Evolutionary conservation across 2,797 vertebrate genomes (phyloP), one percentile per base, ranked within the genome.

Genomic region (Parotocinclus haroldoi): DNA sequence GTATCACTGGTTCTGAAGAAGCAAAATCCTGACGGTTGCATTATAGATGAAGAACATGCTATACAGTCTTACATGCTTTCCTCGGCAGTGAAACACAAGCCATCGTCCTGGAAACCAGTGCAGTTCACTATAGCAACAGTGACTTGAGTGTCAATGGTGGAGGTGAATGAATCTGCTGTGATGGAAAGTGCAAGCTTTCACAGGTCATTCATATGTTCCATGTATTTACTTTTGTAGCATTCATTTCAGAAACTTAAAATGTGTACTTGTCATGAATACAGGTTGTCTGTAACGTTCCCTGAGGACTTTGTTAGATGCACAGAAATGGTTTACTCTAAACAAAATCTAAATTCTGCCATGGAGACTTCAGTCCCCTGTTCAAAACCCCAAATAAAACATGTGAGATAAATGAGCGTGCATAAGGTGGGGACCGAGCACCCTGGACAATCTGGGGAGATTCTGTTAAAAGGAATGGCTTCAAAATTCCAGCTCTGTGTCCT

Each of bases 101-200:
- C 72, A 64, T 76, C 68, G 38, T 77, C 72, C 74, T 74, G 76
- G 74, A 77, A 78, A 79, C 80, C 58, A 60, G 63, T 70, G 66
- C 59, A 67, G 59, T 76, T 80, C 75, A 73, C 79, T 73, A 78
- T 82, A 74, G 77, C 69, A 80, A 79, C 80, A 73, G 63, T 54
- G 46, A 60, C 59, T 69, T 71, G 58, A 68, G 60, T 69, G 69
- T 71, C 66, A 72, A 56, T 68, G 61, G 59, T 69, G 65, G 69
- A 71, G 64, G 60, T 76, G 70, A 76, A 72, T 69, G 73, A 71
- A 49, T 59, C 72, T 72, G 66, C 52, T 56, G 45, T 54, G 69
- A 73, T 69, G 73, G 69, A 58, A 58, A 36, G 67, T 68, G 55
- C 11, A 42, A n/a, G 42, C 46, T 69, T 71, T 71, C 66, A 73